A percentile compares a stretch with the other conserved stretches of the same genome.
Conservation (phyloP, 2,113 vertebrate species). For the Suncus etruscus region DNA sequence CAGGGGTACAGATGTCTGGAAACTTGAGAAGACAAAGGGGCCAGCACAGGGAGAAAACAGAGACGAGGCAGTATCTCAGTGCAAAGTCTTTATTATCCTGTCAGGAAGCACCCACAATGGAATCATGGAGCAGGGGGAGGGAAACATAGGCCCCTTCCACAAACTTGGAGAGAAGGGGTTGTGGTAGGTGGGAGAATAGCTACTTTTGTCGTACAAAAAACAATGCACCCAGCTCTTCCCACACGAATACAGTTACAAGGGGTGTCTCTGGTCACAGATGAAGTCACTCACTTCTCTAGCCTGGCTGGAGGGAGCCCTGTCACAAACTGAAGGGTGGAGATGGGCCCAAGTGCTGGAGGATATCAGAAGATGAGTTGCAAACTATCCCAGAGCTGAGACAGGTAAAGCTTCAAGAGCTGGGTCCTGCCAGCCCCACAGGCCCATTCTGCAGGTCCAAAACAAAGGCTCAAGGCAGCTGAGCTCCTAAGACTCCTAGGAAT, state of each 20-base stretch:
- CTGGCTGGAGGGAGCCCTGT: neutral
- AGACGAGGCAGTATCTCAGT: neutral
- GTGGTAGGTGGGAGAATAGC: neutral
- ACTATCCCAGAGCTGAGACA: no score
- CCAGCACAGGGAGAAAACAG: neutral
- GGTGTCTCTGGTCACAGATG: neutral
- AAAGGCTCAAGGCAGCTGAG: neutral
- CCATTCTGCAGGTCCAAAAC: neutral
- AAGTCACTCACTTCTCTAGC: neutral
- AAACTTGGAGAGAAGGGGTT: neutral
- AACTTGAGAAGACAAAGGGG: neutral
- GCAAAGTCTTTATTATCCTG: constrained; percentile 73
- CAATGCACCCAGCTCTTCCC: no score
- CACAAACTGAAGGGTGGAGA: neutral
- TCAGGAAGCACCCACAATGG: constrained; percentile 33
- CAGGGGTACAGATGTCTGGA: neutral
- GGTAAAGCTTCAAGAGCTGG: neutral
- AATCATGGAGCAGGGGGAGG: neutral
- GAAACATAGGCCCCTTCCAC: neutral
- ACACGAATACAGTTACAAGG: neutral
- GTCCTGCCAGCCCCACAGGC: neutral
- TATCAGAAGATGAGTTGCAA: neutral
- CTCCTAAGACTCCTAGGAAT: neutral
- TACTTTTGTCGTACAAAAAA: neutral
- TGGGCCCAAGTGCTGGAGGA: neutral